phyloP scores from a whole-genome alignment of 2,113 vertebrate genomes.

The Dermatemys mawii region DNA sequence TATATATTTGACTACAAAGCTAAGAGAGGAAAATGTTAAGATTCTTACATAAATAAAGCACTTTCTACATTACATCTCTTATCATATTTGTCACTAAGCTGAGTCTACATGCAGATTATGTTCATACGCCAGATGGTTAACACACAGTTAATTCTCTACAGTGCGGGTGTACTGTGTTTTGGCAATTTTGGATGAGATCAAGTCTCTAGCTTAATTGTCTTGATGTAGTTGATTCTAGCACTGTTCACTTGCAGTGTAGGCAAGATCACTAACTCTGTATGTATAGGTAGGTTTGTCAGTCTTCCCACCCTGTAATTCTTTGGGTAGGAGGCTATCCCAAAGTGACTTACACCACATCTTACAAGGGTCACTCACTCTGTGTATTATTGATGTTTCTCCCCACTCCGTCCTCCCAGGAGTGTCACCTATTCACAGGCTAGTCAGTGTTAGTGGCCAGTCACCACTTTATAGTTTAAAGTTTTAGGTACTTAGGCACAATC shows the following conservation, averaged over 20 bases:
- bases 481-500: too few relatives aligned
- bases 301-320: neutral
- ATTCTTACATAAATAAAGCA: neutral
- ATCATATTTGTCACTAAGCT: neutral
- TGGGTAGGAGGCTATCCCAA: neutral
- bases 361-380: neutral
- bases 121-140: neutral
- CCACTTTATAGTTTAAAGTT: too few relatives aligned
- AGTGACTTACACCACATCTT: neutral
- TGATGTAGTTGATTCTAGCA: neutral
- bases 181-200: neutral
- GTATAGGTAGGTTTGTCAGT: neutral
- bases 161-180: neutral
- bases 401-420: neutral
- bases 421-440: neutral
- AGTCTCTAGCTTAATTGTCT: neutral
- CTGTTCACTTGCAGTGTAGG: neutral
- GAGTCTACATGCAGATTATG: neutral
- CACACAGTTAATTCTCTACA: neutral
- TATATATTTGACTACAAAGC: rapidly evolving
- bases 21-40: rapidly evolving
- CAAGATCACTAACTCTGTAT: neutral
- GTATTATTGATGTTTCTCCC: neutral
- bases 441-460: neutral
- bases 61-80: neutral